A percentile compares a stretch with the other conserved stretches of the same genome.
phyloP scores from a whole-genome alignment of 2,113 vertebrate species.

The Bubo blakistoni region DNA sequence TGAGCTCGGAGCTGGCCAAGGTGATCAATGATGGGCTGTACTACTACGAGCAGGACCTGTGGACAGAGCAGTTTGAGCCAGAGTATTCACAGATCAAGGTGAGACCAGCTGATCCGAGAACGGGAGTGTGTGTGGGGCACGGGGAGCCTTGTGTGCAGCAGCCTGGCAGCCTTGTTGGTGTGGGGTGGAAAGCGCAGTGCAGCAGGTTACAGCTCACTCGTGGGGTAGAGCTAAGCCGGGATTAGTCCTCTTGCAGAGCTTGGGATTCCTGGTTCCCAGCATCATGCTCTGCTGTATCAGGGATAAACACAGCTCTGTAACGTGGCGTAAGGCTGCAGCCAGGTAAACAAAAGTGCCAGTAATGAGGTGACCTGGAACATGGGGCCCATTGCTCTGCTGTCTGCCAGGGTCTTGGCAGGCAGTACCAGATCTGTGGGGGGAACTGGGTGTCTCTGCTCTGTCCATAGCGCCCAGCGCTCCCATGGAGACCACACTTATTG shows the following conservation, averaged over 20 bases:
- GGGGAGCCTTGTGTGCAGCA: fast-evolving
- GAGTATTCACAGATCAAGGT: conserved; percentile 99
- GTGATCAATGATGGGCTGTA: conserved; percentile 97
- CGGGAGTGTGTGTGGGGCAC: fast-evolving
- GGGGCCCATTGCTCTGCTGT: background rate
- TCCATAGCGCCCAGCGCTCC: background rate
- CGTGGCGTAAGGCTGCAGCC: fast-evolving
- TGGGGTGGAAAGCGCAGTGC: background rate
- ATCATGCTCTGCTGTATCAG: background rate
- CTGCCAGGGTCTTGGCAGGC: background rate
- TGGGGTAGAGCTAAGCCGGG: background rate
- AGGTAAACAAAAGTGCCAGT: background rate
- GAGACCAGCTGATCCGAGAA: background rate
- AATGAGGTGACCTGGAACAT: background rate
- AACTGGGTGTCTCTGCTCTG: background rate
- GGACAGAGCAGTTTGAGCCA: conserved; percentile 93
- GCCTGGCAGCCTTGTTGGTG: background rate
- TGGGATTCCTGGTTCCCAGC: background rate
- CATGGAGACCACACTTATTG: fast-evolving
- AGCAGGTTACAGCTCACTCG: fast-evolving
- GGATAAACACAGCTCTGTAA: background rate
- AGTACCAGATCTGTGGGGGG: background rate
- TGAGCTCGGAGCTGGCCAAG: conserved; percentile 90
- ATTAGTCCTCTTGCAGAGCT: background rate
- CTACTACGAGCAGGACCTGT: conserved; percentile 97